Evolutionary conservation across 1,140 invertebrate genomes (phyloP).

Genomic region (Lethrus apterus): DNA sequence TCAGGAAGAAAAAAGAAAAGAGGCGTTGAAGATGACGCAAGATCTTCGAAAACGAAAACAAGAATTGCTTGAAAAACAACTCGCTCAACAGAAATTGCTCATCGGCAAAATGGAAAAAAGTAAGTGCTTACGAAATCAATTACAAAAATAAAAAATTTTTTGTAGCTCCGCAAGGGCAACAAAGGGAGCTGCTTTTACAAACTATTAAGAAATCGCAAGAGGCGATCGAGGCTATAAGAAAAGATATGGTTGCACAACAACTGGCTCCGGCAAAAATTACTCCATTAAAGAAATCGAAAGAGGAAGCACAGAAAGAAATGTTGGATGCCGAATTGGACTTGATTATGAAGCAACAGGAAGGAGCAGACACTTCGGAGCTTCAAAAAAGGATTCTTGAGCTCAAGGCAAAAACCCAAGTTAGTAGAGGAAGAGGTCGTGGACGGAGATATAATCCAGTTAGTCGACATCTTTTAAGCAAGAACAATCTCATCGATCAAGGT

Average conservation of each 20-base stretch:
- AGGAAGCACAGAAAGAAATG: constrained; percentile 68
- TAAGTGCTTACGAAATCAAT: constrained; percentile 25
- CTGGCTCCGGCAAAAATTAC: constrained; percentile 27
- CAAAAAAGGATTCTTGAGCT: constrained; percentile 65
- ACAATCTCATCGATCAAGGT: constrained; percentile 32
- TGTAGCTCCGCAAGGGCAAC: constrained; percentile 47
- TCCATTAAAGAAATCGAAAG: constrained; percentile 44
- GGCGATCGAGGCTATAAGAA: constrained; percentile 66
- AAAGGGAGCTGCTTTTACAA: constrained; percentile 59
- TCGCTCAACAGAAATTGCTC: constrained; percentile 67
- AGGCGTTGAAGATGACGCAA: constrained; percentile 61
- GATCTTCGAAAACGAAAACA: constrained; percentile 72
- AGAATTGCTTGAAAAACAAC: constrained; percentile 67
- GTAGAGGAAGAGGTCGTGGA: constrained; percentile 19
- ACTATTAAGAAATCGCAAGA: constrained; percentile 70
- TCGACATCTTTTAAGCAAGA: constrained; percentile 34
- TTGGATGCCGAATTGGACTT: constrained; percentile 83
- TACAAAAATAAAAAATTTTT: constrained; percentile 15
- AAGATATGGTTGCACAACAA: constrained; percentile 51
- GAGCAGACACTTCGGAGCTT: constrained; percentile 61
- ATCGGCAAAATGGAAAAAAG: constrained; percentile 68
- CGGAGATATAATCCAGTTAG: constrained; percentile 38
- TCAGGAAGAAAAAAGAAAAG: constrained; percentile 59
- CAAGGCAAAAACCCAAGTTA: constrained; percentile 51
- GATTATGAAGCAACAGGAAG: constrained; percentile 70